A percentile compares a stretch with the other conserved stretches of the same genome.
Evolutionary conservation across 1,140 invertebrate species (phyloP).

Genomic region (Ooceraea biroi): DNA sequence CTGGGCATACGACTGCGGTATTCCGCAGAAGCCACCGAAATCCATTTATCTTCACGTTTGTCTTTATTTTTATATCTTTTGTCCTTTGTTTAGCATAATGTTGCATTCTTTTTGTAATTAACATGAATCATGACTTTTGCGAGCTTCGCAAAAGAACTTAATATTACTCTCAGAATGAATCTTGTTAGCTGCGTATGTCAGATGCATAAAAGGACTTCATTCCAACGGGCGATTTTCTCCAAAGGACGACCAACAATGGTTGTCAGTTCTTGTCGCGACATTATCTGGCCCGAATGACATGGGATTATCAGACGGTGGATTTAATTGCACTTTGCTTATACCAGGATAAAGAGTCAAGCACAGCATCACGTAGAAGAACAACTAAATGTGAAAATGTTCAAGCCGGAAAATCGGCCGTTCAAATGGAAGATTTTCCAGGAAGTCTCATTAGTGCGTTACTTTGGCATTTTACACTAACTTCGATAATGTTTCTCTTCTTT

Average conservation of each 20-base stretch:
- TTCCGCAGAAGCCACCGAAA: not conserved
- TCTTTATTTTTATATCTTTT: conserved; percentile 1
- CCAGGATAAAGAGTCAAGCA: conserved; percentile 17
- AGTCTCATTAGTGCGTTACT: conserved; percentile 20
- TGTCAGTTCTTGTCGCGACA: conserved; percentile 39
- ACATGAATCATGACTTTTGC: conserved; percentile 41
- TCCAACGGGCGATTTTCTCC: conserved; percentile 36
- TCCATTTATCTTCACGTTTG: not conserved
- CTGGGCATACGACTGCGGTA: no score
- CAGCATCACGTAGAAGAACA: not conserved
- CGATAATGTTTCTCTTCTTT: not conserved
- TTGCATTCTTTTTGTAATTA: not conserved
- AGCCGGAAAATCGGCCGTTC: not conserved
- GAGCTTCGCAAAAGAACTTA: conserved; percentile 46
- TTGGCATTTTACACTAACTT: not conserved
- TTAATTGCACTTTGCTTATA: conserved; percentile 52
- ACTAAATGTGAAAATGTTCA: conserved; percentile 12
- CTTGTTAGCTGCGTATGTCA: conserved; percentile 57
- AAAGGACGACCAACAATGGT: conserved; percentile 51
- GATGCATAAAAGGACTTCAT: conserved; percentile 52
- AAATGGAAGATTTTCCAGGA: conserved; percentile 5
- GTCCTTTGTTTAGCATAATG: conserved; percentile 2
- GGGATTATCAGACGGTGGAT: conserved; percentile 24
- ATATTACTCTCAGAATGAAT: conserved; percentile 47
- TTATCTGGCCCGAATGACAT: conserved; percentile 50